Conservation (phyloP, 1,140 invertebrate species). For the Heliconius himera region DNA sequence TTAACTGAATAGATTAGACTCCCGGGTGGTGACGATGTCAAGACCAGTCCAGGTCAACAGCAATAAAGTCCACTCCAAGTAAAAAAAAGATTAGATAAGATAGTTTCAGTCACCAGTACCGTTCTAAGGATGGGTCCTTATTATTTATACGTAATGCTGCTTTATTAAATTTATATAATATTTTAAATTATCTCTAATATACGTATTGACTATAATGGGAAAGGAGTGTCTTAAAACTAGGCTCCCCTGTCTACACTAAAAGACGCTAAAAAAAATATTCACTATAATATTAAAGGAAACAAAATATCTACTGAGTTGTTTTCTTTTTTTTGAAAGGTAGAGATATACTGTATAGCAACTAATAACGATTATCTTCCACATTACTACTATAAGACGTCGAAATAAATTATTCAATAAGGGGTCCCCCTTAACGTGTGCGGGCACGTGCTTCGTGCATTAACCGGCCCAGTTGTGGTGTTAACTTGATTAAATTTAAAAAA, state of each 20-base stretch:
- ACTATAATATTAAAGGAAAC: no score
- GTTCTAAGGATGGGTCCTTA: background rate
- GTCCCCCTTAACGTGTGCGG: conserved; percentile 34
- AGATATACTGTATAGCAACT: background rate
- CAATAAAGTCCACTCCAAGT: no score
- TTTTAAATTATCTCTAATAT: no score
- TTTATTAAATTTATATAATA: background rate
- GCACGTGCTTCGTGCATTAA: conserved; percentile 42
- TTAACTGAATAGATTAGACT: background rate
- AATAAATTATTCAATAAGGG: conserved; percentile 46
- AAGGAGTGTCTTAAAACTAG: no score
- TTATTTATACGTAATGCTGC: background rate
- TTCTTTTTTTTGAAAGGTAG: no score
- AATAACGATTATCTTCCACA: conserved; percentile 7
- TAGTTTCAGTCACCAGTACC: background rate
- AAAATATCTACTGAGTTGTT: no score
- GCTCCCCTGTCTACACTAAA: no score
- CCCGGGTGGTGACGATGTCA: no score
- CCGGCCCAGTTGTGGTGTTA: conserved; percentile 32
- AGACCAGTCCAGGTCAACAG: no score
- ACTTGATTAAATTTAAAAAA: background rate
- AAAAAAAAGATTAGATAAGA: background rate
- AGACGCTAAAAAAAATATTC: no score
- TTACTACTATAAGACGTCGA: conserved; percentile 22
- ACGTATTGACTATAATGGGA: no score